Percentiles rank a stretch among this genome's conserved stretches.
Evolutionary conservation across 2,797 vertebrate species (phyloP).

Genomic region (Coregonus suidteri): DNA sequence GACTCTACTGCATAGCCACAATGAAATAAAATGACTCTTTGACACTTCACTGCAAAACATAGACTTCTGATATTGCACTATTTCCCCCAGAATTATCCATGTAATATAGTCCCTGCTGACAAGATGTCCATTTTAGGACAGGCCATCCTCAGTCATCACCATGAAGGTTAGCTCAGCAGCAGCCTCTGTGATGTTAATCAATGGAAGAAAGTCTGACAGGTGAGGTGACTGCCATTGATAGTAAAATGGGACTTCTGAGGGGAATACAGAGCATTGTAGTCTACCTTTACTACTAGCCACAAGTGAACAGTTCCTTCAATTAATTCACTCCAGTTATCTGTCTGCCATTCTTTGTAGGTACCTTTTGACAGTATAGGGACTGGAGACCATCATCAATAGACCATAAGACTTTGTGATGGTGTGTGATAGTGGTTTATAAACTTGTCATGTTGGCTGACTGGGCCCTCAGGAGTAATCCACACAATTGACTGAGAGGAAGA

Average conservation of each 20-base stretch:
- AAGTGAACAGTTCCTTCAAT: slow-evolving; percentile 58
- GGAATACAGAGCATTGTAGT: slow-evolving; percentile 19
- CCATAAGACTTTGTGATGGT: slow-evolving; percentile 41
- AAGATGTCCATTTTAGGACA: not conserved
- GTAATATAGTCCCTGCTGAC: not conserved
- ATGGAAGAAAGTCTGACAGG: not conserved
- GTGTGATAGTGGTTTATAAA: slow-evolving; percentile 38
- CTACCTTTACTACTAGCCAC: slow-evolving; percentile 53
- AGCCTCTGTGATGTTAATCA: not conserved
- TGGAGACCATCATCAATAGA: slow-evolving; percentile 57
- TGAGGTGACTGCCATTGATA: not conserved
- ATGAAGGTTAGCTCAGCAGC: not conserved
- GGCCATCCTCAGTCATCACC: not conserved
- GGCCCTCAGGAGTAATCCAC: not conserved
- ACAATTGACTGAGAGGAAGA: not conserved
- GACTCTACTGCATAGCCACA: not conserved
- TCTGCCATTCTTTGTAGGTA: slow-evolving; percentile 45
- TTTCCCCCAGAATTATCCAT: not conserved
- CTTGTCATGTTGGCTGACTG: slow-evolving; percentile 19
- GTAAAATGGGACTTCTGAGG: not conserved
- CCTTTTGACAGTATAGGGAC: slow-evolving; percentile 39
- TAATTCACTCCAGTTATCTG: slow-evolving; percentile 58
- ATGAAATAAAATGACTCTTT: not conserved
- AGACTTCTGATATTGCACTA: not conserved
- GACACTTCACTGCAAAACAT: not conserved